These are phyloP conservation scores for Pristionchus entomophagus DNA, from an alignment of 2,888 invertebrate species.

Conservation along the genomic window DNA sequence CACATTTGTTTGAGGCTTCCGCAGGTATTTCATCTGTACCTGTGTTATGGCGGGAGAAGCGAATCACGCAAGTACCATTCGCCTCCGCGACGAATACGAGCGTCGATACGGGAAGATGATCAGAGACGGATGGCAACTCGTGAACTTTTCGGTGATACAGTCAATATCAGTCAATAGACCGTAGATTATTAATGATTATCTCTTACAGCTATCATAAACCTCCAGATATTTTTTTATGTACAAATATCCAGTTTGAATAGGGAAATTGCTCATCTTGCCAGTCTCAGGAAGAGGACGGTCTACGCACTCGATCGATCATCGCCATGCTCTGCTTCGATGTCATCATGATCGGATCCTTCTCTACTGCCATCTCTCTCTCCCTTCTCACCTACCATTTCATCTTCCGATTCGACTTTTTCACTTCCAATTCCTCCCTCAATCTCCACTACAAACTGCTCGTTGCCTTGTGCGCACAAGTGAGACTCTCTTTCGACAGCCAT, in stretches of 20 bases:
- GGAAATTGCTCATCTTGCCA: background rate
- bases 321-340: background rate
- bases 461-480: background rate
- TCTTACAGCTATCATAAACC: too few species aligned
- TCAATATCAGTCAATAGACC: too few species aligned
- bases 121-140: background rate
- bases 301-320: background rate
- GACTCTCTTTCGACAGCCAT: background rate
- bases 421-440: background rate
- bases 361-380: background rate
- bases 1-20: too few species aligned
- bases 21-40: background rate
- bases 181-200: too few species aligned
- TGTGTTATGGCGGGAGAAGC: background rate
- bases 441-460: background rate
- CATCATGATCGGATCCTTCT: background rate
- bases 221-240: too few species aligned
- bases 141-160: background rate
- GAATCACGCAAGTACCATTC: background rate
- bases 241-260: background rate
- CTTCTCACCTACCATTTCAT: background rate
- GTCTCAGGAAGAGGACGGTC: background rate
- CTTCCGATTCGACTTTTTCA: too few species aligned
- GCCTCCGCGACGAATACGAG: background rate
- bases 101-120: background rate